Evolutionary conservation across 1,140 invertebrate genomes (phyloP).

Genomic region (Cherax destructor): DNA sequence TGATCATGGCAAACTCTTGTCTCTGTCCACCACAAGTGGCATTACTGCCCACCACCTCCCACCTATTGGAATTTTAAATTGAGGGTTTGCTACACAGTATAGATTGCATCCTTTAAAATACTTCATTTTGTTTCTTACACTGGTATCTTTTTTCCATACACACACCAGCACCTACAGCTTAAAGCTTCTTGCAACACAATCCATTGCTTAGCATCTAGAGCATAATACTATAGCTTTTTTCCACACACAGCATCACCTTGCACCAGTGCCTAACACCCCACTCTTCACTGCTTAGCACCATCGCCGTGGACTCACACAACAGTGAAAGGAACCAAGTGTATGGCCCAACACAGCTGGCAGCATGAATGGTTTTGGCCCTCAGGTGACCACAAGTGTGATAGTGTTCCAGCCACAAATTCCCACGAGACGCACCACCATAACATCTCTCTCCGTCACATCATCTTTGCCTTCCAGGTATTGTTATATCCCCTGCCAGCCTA

Average conservation of each 20-base stretch:
- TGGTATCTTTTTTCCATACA: no score
- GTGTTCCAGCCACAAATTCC: background rate
- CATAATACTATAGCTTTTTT: background rate
- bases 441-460: conserved; percentile 8
- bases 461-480: conserved; percentile 36
- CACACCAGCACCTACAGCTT: background rate
- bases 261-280: background rate
- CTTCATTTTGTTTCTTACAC: no score
- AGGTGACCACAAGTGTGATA: conserved; percentile 21
- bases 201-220: background rate
- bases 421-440: conserved; percentile 1
- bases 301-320: conserved; percentile 36
- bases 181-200: background rate
- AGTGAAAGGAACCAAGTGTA: conserved; percentile 35
- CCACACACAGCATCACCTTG: background rate
- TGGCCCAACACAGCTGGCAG: conserved; percentile 25
- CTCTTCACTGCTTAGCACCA: conserved; percentile 4
- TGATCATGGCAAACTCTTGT: no score
- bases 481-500: background rate
- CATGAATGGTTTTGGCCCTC: conserved; percentile 33
- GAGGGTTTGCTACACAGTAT: no score
- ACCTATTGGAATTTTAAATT: no score
- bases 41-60: no score
- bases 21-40: no score
- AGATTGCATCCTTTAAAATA: no score